Percentiles rank a stretch among this genome's conserved stretches.
Conservation (phyloP, 2,113 vertebrate genomes). For the Cynopterus brachyotis region DNA sequence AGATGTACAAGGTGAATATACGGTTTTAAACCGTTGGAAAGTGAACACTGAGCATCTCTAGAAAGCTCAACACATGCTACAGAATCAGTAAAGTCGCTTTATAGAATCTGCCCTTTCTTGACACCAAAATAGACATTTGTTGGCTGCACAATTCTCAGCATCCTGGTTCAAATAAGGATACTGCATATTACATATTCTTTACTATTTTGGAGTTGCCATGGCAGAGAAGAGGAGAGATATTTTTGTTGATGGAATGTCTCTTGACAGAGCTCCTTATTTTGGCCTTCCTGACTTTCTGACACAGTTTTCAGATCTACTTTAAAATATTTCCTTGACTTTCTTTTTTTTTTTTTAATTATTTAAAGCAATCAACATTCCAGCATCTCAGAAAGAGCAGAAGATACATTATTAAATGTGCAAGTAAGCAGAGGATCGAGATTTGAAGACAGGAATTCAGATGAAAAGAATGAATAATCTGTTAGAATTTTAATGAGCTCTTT, state of each 20-base stretch:
- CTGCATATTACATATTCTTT: slow-evolving; percentile 74
- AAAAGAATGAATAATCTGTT: slow-evolving; percentile 18
- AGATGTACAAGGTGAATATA: neutral
- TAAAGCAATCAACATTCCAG: slow-evolving; percentile 31
- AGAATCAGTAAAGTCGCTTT: slow-evolving; percentile 24
- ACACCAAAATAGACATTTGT: slow-evolving; percentile 58
- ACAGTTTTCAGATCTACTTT: slow-evolving; percentile 63
- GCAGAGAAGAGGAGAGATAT: slow-evolving; percentile 70
- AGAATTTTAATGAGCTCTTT: slow-evolving; percentile 32
- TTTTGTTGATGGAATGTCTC: slow-evolving; percentile 76
- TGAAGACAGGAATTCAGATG: neutral
- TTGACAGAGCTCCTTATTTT: slow-evolving; percentile 73
- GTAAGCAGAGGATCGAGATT: neutral
- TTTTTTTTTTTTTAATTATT: neutral
- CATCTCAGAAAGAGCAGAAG: neutral
- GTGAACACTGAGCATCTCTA: neutral
- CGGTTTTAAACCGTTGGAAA: neutral
- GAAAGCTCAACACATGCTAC: slow-evolving; percentile 16
- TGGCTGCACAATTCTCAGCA: slow-evolving; percentile 26
- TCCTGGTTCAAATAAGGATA: slow-evolving; percentile 76
- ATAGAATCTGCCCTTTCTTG: slow-evolving; percentile 20
- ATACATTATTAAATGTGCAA: neutral
- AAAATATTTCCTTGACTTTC: slow-evolving; percentile 42
- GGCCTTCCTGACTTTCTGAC: slow-evolving; percentile 67
- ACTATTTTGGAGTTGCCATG: slow-evolving; percentile 79